These are phyloP conservation scores for Cebus imitator DNA, from an alignment of 2,113 vertebrate genomes.

Conservation along the genomic window DNA sequence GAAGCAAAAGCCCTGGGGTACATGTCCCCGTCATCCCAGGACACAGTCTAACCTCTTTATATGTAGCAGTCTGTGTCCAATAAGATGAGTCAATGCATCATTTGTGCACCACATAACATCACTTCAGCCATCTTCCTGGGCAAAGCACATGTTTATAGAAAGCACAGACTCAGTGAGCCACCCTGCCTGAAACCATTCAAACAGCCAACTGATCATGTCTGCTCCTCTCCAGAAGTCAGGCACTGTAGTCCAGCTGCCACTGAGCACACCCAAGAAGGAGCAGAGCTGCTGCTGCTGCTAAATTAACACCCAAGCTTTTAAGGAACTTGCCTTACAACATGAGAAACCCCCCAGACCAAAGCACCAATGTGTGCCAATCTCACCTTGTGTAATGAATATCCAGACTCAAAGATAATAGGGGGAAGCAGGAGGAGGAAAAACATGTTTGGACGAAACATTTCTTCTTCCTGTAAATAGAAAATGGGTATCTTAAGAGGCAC, in stretches of 20 bases:
- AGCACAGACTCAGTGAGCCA: background rate
- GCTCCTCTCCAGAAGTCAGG: background rate
- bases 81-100: background rate
- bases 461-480: constrained; percentile 92
- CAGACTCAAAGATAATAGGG: constrained; percentile 99
- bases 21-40: background rate
- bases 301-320: background rate
- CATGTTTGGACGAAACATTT: constrained; percentile 99
- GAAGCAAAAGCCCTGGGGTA: background rate
- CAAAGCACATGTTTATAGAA: background rate
- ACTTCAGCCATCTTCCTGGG: background rate
- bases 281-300: background rate
- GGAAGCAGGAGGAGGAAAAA: constrained; percentile 98
- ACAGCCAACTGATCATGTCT: too few species aligned
- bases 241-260: background rate
- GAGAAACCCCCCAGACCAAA: background rate
- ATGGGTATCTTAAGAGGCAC: background rate
- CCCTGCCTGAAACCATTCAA: background rate
- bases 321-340: background rate
- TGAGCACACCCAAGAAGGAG: too few species aligned
- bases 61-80: background rate
- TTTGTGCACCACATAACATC: background rate
- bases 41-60: background rate
- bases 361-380: background rate
- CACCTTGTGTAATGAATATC: constrained; percentile 98